Evolutionary conservation across 2,888 invertebrate species (phyloP).

Genomic region (Tenthredo livida): DNA sequence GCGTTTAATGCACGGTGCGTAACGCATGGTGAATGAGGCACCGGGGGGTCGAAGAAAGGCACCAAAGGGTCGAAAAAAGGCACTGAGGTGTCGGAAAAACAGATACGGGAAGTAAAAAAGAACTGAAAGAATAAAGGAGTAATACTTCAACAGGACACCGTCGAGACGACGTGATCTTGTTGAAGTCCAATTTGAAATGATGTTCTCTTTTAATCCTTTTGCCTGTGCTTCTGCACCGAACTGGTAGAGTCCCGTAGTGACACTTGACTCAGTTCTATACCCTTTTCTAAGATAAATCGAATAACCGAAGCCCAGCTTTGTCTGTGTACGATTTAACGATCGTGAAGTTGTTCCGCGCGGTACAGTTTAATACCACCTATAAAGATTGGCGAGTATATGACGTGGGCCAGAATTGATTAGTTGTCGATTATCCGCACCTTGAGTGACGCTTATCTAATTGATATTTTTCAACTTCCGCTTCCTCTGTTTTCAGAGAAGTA

Average conservation of each 20-base stretch:
- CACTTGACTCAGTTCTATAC: slow-evolving; percentile 14
- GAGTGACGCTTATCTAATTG: background rate
- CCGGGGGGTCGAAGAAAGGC: no score
- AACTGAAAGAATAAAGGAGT: background rate
- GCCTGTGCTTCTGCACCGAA: background rate
- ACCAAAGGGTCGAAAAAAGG: no score
- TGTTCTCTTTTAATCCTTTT: slow-evolving; percentile 16
- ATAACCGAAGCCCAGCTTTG: background rate
- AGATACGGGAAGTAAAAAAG: background rate
- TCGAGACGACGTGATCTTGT: background rate
- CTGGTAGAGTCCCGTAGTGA: background rate
- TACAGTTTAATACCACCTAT: background rate
- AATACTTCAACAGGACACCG: background rate
- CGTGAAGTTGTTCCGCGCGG: background rate
- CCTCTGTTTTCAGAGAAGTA: no score
- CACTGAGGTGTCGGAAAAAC: no score
- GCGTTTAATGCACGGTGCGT: no score
- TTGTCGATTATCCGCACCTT: background rate
- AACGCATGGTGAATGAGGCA: no score
- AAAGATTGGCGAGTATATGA: background rate
- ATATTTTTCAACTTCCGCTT: background rate
- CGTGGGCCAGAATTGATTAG: background rate
- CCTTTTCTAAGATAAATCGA: background rate
- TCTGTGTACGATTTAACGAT: background rate
- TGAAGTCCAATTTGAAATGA: background rate